Evolutionary conservation across 2,113 vertebrate species (phyloP).

Genomic region (Galemys pyrenaicus): DNA sequence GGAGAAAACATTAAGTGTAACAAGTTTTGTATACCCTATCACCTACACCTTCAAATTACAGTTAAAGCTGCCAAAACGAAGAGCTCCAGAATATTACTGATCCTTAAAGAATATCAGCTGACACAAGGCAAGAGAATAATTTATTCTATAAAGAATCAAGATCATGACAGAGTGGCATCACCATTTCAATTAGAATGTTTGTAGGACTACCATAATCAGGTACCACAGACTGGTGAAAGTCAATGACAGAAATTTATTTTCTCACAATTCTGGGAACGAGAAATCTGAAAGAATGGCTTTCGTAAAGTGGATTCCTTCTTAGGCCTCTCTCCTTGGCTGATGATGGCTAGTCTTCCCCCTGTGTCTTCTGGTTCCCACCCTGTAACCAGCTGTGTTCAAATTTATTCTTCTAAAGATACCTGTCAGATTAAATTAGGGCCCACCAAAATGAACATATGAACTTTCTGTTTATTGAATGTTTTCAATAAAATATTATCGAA

Average conservation of each 20-base stretch:
- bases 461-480: neutral
- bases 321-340: neutral
- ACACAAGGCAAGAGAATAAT: neutral
- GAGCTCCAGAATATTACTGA: neutral
- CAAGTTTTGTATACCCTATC: neutral
- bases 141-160: slow-evolving; percentile 25
- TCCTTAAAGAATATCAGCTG: slow-evolving; percentile 4
- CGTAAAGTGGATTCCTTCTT: neutral
- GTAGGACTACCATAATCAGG: neutral
- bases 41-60: neutral
- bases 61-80: slow-evolving; percentile 5
- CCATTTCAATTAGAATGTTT: neutral
- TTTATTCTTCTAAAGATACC: neutral
- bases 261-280: neutral
- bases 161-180: neutral
- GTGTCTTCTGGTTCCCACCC: neutral
- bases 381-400: too few relatives aligned
- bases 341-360: neutral
- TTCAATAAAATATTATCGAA: neutral
- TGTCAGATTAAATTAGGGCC: neutral
- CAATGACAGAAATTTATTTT: neutral
- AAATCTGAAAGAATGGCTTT: neutral
- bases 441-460: neutral
- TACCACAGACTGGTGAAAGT: neutral
- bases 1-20: neutral